Conservation (phyloP, 2,113 vertebrate species). For the Paedocypris sp. region DNA sequence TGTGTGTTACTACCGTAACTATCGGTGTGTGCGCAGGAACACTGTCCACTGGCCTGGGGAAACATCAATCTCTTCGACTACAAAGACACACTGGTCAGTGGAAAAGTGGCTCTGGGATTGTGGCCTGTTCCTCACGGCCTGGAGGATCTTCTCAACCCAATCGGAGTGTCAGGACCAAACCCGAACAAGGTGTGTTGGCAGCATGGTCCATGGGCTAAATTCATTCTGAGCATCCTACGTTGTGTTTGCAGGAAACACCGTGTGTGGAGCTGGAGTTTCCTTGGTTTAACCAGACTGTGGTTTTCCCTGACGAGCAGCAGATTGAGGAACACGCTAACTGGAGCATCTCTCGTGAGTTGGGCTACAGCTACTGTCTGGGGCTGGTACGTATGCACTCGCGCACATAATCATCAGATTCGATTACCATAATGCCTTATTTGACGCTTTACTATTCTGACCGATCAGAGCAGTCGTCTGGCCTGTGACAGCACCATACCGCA, state of each 20-base stretch:
- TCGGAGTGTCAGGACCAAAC: conserved; percentile 41
- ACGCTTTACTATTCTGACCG: not conserved
- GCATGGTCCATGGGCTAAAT: no score
- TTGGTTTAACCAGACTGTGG: conserved; percentile 56
- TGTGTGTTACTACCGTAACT: no score
- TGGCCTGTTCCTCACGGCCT: conserved; percentile 58
- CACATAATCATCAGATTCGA: not conserved
- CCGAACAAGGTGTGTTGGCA: conserved; percentile 35
- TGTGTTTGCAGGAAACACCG: conserved; percentile 56
- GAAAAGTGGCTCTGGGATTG: conserved; percentile 42
- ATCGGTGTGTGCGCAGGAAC: conserved; percentile 41
- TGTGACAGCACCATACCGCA: conserved; percentile 60
- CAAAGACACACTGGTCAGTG: conserved; percentile 42
- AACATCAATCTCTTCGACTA: conserved; percentile 50
- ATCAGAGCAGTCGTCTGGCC: conserved; percentile 60
- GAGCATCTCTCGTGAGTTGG: conserved; percentile 62
- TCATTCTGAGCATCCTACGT: no score
- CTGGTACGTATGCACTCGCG: conserved; percentile 37
- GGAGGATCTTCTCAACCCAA: conserved; percentile 57
- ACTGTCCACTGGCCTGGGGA: conserved; percentile 48
- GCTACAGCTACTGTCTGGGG: conserved; percentile 58
- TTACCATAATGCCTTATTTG: no score
- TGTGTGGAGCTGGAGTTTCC: conserved; percentile 66
- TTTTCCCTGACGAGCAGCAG: conserved; percentile 62
- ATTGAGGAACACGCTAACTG: conserved; percentile 63